Base-by-base conservation (phyloP, 2,797 vertebrate species). In the Lophotriccus pileatus region DNA sequence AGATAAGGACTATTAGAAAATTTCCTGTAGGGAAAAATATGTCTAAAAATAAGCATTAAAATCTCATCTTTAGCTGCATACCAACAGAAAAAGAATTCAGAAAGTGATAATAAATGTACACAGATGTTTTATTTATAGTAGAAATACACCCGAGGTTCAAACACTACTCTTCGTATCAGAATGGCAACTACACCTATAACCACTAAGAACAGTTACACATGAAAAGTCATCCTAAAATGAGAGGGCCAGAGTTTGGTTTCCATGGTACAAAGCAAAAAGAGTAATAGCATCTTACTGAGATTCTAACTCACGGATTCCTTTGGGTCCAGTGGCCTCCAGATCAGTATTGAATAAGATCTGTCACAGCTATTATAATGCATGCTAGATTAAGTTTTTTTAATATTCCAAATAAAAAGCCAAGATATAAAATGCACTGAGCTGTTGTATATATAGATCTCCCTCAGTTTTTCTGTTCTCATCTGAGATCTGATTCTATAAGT, bases 401-500 rank as follows among this genome's bases (percentile, higher is more conserved):
- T 59, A 36, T 85, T 60, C 18, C 18, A 36, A 83, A 85, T 79
- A 92, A 89, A 80, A 95, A 70, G 20, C 20, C 50, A 46, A 24
- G 24, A 23, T 63, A 83, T 50, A 64, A 69, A 43, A 41, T 47
- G 11, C 21, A 88, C n/a, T 30, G 32, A 52, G 23, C 20, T 77
- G 41, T 46, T 86, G 46, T 17, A 82, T 25, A 76, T 36, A 83
- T n/a, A 93, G 19, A 6, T 46, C 55, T 87, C 30, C 25, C 23
- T 93, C 78, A 44, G 50, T 47, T 87, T 87, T 80, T 62, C 14
- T 34, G 37, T 88, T 90, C 52, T 95, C 67, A 50, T 84, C 64
- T 82, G 56, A 70, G 87, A 96, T 89, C 49, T 55, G 78, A 79
- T 84, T 96, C 58, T 59, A 41, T 82, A 94, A 92, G 95, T 56